Evolutionary conservation across 2,888 invertebrate genomes (phyloP).

Genomic region (Zygothrica quintamaculata): DNA sequence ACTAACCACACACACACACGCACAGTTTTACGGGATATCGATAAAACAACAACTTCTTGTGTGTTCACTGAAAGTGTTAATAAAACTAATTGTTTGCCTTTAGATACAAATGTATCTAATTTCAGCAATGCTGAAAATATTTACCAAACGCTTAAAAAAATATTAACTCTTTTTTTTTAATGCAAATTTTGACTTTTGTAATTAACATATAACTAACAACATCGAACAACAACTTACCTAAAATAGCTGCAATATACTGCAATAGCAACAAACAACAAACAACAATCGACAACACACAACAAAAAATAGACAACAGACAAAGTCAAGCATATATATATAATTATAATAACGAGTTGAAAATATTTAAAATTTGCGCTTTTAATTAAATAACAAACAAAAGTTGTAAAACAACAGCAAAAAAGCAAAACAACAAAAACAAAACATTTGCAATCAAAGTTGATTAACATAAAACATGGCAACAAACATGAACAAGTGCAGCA

Average conservation of each 20-base stretch:
- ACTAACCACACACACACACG: no score
- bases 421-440: no score
- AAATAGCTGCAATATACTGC: slow-evolving; percentile 7
- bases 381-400: slow-evolving; percentile 65
- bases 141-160: slow-evolving; percentile 51
- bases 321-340: slow-evolving; percentile 46
- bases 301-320: slow-evolving; percentile 38
- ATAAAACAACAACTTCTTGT: no score
- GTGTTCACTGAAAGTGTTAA: slow-evolving; percentile 21
- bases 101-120: slow-evolving; percentile 47
- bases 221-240: no score
- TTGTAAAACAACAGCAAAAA: no score
- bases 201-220: slow-evolving; percentile 53
- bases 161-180: slow-evolving; percentile 44
- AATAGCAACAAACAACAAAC: slow-evolving; percentile 26
- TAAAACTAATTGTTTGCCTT: slow-evolving; percentile 3
- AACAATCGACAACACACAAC: slow-evolving; percentile 30
- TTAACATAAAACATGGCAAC: slow-evolving; percentile 68
- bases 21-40: no score
- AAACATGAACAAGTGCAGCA: slow-evolving; percentile 38
- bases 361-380: slow-evolving; percentile 67
- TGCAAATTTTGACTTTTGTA: slow-evolving; percentile 67
- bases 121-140: slow-evolving; percentile 36
- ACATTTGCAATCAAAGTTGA: slow-evolving; percentile 67
- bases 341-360: slow-evolving; percentile 51